These are phyloP conservation scores for Heteropelma amictum DNA, from an alignment of 2,888 invertebrate species.

Conservation along the genomic window DNA sequence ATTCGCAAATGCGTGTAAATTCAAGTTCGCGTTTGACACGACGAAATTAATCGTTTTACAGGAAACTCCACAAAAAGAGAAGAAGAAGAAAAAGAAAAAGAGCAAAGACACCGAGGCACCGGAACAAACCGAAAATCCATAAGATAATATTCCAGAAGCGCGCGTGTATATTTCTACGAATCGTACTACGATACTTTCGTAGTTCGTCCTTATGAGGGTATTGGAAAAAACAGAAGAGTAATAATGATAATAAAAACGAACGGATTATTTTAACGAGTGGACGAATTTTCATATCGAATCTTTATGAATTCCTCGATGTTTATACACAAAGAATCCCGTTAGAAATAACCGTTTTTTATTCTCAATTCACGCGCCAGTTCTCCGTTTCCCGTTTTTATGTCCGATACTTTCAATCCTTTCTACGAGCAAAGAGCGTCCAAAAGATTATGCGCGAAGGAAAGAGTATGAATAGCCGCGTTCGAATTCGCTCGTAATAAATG, in stretches of 20 bases:
- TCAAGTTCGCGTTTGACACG: neutral
- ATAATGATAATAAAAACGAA: no score
- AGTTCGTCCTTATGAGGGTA: slow-evolving; percentile 29
- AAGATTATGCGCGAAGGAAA: neutral
- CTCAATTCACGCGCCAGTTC: slow-evolving; percentile 8
- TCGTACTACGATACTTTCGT: neutral
- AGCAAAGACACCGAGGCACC: slow-evolving; percentile 81
- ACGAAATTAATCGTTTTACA: slow-evolving; percentile 59
- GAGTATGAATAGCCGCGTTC: neutral
- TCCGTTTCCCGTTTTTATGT: neutral
- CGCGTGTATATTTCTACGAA: slow-evolving; percentile 47
- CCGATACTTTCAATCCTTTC: no score
- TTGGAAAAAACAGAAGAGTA: slow-evolving; percentile 17
- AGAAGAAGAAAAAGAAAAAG: slow-evolving; percentile 90
- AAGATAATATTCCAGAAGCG: slow-evolving; percentile 14
- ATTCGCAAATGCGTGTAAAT: neutral
- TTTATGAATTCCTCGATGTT: neutral
- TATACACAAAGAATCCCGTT: slow-evolving; percentile 1
- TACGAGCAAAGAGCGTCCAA: no score
- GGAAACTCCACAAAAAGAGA: slow-evolving; percentile 79
- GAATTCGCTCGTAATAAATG: slow-evolving; percentile 32
- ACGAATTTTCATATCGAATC: slow-evolving; percentile 31
- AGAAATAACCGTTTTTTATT: slow-evolving; percentile 14
- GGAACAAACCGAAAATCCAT: slow-evolving; percentile 39
- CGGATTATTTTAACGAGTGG: slow-evolving; percentile 47